Percentiles rank a stretch among this genome's conserved stretches.
These are phyloP conservation scores for Atherix ibis DNA, from an alignment of 2,888 invertebrate species.

Conservation along the genomic window DNA sequence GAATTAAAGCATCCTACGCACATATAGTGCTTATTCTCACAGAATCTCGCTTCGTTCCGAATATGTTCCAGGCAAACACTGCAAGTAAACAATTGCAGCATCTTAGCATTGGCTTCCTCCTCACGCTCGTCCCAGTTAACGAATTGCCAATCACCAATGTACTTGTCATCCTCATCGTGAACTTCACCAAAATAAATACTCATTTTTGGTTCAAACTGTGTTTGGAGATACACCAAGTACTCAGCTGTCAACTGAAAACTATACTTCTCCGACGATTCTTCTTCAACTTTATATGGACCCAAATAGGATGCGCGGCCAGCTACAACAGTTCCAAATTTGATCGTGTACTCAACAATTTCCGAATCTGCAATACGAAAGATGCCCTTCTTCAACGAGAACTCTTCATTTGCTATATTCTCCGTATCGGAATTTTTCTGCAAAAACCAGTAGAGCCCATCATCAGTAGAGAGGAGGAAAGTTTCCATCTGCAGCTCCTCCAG, in stretches of 20 bases:
- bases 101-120: not conserved
- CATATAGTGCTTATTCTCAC: slow-evolving; percentile 1
- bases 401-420: too few relatives aligned
- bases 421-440: not conserved
- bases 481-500: not conserved
- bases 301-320: not conserved
- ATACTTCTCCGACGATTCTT: not conserved
- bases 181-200: not conserved
- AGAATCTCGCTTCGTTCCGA: not conserved
- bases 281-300: not conserved
- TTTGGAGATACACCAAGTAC: not conserved
- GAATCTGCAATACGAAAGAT: not conserved
- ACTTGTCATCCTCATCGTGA: not conserved
- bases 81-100: not conserved
- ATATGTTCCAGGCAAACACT: not conserved
- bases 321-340: not conserved
- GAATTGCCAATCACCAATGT: not conserved
- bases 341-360: not conserved
- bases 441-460: slow-evolving; percentile 1
- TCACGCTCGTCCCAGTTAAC: not conserved
- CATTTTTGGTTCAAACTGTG: not conserved
- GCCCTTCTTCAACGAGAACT: not conserved
- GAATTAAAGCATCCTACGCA: not conserved
- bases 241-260: not conserved
- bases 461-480: not conserved